Conservation (phyloP, 2,113 vertebrate species). For the Murina feae region DNA sequence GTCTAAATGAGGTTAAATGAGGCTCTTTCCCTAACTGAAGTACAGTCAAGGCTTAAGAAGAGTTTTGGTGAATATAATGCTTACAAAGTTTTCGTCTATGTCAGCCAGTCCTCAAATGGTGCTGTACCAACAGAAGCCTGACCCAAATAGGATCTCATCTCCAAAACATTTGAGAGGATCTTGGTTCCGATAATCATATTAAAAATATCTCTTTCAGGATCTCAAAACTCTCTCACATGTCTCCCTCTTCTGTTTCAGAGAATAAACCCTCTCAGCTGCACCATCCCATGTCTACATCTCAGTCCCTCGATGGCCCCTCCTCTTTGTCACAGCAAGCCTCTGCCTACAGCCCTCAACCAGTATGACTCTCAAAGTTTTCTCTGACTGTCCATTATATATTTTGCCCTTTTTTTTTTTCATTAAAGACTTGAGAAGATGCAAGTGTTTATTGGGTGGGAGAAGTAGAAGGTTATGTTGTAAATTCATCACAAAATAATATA, state of each 20-base stretch:
- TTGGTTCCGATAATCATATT: background rate
- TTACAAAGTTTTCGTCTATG: background rate
- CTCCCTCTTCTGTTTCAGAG: background rate
- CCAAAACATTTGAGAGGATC: background rate
- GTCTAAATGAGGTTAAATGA: conserved; percentile 9
- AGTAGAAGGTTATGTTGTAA: background rate
- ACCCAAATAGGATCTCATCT: background rate
- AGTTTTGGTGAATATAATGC: background rate
- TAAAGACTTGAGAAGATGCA: background rate
- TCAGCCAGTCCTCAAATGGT: background rate
- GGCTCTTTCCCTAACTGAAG: conserved; percentile 4
- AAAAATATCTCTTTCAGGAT: background rate
- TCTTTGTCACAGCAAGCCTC: background rate
- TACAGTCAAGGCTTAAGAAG: conserved; percentile 10
- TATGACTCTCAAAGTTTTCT: background rate
- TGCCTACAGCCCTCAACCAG: background rate
- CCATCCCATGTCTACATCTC: background rate
- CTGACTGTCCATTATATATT: background rate
- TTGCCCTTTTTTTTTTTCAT: background rate
- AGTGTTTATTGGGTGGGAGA: background rate
- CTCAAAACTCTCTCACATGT: background rate
- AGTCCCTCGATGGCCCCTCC: background rate
- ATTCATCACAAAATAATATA: background rate
- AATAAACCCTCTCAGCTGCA: background rate
- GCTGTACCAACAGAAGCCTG: background rate